Percentiles rank a stretch among this genome's conserved stretches.
phyloP scores from a whole-genome alignment of 23 tunicate genomes.

The Trididemnum clinides region DNA sequence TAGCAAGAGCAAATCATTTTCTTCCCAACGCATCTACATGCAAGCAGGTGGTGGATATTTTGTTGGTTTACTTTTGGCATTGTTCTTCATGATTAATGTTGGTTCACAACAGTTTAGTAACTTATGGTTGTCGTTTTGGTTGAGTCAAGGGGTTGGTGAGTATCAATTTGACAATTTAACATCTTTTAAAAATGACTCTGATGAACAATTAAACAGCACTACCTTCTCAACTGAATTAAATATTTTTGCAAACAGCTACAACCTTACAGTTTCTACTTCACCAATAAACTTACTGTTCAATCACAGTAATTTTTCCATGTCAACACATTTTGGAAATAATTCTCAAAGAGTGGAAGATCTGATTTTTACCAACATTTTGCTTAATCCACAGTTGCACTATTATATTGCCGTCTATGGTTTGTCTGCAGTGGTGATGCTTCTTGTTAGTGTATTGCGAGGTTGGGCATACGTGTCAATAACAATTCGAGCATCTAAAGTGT shows the following conservation, averaged over 20 bases:
- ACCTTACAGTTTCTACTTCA: not conserved
- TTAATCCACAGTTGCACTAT: constrained; percentile 52
- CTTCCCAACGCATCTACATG: constrained; percentile 28
- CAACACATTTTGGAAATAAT: not conserved
- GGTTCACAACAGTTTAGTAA: constrained; percentile 72
- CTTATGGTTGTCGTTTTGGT: constrained; percentile 77
- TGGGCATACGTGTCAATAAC: constrained; percentile 41
- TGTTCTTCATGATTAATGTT: constrained; percentile 55
- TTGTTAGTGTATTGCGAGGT: constrained; percentile 49
- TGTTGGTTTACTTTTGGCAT: not conserved
- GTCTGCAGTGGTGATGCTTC: constrained; percentile 40
- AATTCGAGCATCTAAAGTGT: constrained; percentile 22
- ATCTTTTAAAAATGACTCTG: no score
- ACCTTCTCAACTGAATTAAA: not conserved
- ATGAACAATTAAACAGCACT: no score
- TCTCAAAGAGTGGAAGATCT: not conserved
- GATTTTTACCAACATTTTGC: constrained; percentile 20
- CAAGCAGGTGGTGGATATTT: constrained; percentile 67
- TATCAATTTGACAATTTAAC: no score
- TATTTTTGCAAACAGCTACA: not conserved
- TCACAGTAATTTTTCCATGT: not conserved
- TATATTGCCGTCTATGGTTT: constrained; percentile 50
- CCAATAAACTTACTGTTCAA: not conserved
- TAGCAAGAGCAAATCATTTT: constrained; percentile 31
- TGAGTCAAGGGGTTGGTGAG: constrained; percentile 49